phyloP scores from a whole-genome alignment of 2,888 invertebrate species.

The Glaucopsyche alexis region DNA sequence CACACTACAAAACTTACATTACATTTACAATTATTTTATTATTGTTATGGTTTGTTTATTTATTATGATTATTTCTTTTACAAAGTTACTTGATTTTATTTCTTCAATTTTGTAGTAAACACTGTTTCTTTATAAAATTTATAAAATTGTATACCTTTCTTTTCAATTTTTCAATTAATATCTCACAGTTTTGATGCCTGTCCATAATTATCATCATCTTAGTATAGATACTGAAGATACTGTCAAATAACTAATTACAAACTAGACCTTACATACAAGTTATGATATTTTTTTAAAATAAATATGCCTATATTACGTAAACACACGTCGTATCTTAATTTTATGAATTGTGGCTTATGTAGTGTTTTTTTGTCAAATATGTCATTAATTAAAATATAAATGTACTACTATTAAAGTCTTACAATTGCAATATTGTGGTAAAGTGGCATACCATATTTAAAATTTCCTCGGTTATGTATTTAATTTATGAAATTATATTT shows the following conservation, averaged over 20 bases:
- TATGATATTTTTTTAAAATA: not conserved
- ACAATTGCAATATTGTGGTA: not conserved
- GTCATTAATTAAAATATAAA: not conserved
- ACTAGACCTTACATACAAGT: not conserved
- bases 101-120: not conserved
- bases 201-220: not conserved
- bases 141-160: too few species aligned
- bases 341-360: too few species aligned
- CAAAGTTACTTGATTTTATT: not conserved
- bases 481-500: not conserved
- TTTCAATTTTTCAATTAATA: not conserved
- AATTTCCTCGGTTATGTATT: not conserved
- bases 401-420: not conserved
- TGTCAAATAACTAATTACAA: not conserved
- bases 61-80: conserved; percentile 10
- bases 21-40: conserved; percentile 15
- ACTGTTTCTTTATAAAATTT: not conserved
- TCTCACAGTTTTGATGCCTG: not conserved
- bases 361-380: too few species aligned
- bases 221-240: not conserved
- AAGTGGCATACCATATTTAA: not conserved
- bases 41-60: conserved; percentile 26
- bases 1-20: conserved; percentile 5
- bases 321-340: not conserved
- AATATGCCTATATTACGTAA: not conserved